phyloP scores from a whole-genome alignment of 2,113 vertebrate genomes.

The Tringa solitaria region DNA sequence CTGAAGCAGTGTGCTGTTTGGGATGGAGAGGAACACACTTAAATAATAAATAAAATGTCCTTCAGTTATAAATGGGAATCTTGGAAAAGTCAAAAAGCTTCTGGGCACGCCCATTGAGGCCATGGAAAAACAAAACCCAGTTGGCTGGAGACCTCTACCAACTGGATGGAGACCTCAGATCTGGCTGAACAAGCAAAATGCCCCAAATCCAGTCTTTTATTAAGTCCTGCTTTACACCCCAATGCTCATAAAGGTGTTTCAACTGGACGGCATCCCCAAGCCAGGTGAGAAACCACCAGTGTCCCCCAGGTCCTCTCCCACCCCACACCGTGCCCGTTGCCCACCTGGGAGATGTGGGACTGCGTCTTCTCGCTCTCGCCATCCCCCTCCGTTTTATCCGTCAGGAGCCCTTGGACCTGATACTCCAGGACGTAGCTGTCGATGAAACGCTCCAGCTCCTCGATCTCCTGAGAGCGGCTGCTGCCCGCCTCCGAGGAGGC shows the following conservation, averaged over 20 bases:
- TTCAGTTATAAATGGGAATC: background rate
- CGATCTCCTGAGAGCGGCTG: constrained; percentile 95
- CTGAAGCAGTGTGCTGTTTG: fast-evolving
- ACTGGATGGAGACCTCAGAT: fast-evolving
- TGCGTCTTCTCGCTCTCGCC: constrained; percentile 81
- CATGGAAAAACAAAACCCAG: background rate
- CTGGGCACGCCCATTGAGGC: no score
- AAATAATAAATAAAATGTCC: background rate
- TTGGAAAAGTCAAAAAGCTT: background rate
- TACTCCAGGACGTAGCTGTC: constrained; percentile 97
- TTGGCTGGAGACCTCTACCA: no score
- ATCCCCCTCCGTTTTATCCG: constrained; percentile 86
- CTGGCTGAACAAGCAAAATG: background rate
- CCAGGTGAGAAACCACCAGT: background rate
- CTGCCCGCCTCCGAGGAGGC: constrained; percentile 95
- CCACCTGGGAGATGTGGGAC: constrained; percentile 85
- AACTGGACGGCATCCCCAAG: fast-evolving
- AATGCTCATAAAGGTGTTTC: fast-evolving
- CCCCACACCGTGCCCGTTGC: background rate
- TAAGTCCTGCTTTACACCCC: fast-evolving
- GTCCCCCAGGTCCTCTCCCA: no score
- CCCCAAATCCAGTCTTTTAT: background rate
- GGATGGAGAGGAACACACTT: background rate
- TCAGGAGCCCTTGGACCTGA: constrained; percentile 94
- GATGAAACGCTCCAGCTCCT: constrained; percentile 96